Evolutionary conservation across 2,888 invertebrate genomes (phyloP), one percentile per base, ranked within the genome.

Genomic region (Sturmia bella): DNA sequence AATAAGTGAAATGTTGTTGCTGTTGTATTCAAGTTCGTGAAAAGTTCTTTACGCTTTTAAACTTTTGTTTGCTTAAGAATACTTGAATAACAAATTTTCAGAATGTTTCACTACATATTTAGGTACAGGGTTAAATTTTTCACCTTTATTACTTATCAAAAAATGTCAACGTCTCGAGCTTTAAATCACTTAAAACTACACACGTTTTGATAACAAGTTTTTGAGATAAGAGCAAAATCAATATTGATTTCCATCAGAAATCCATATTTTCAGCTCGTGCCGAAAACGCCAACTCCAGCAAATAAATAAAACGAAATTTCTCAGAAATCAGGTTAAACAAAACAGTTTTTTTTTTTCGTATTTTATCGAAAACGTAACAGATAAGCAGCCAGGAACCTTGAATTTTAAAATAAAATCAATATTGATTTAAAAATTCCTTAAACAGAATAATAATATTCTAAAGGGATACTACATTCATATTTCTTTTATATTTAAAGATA

Each of bases 261-360:
- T 21, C 7, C 3, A 19, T 32, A 1, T 41, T 50, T 15, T n/a
- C 45, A 79, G 78, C 78, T 79, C 72, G 72, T 68, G 78, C 66
- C 78, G 66, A 73, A 77, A 74, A 15, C n/a, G 13, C 4, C 2
- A 43, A 32, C 15, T 61, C 41, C 3, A 6, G 15, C 0, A 32
- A 43, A 39, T 43, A 63, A 63, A 37, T 27, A 43, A 52, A 9
- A 32, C 9, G 56, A 32, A 74, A 50, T 74, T 69, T 48, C 4
- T 41, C 11, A 43, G 79, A 79, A 72, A 79, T 79, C 68, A 63
- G 68, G 79, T 74, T 74, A 79, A 74, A 52, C 37, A 45, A 32
- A 52, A 32, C n/a, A n/a, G n/a, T 64, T 37, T 52, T 15, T 37
- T 21, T 50, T 15, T 19, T 57, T 19, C 32, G 32, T 41, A 61